These are phyloP conservation scores for Tachina grossa DNA, from an alignment of 2,888 invertebrate genomes.

Conservation along the genomic window DNA sequence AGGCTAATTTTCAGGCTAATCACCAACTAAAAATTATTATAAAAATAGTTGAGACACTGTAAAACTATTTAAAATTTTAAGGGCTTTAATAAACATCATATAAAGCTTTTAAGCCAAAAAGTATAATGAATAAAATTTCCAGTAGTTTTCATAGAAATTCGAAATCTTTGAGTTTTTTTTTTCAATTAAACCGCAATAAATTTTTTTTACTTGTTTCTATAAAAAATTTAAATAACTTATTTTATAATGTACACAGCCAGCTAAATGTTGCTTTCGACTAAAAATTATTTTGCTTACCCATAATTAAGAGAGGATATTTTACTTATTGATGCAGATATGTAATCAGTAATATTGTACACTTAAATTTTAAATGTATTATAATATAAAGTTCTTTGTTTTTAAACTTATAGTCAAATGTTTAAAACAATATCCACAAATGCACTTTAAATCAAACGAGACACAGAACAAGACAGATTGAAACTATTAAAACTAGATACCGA, in stretches of 20 bases:
- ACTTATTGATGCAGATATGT: constrained; percentile 16
- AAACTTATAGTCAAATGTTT: constrained; percentile 14
- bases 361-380: constrained; percentile 1
- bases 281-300: constrained; percentile 20
- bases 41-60: too few relatives aligned
- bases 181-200: not conserved
- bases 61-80: too few relatives aligned
- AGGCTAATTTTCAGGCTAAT: too few relatives aligned
- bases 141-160: too few relatives aligned
- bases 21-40: too few relatives aligned
- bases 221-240: not conserved
- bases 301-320: not conserved
- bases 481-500: constrained; percentile 33
- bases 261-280: too few relatives aligned
- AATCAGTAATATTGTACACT: constrained; percentile 3
- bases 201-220: not conserved
- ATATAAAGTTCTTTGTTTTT: not conserved
- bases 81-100: too few relatives aligned
- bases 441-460: constrained; percentile 38
- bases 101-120: too few relatives aligned
- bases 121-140: too few relatives aligned
- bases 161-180: not conserved
- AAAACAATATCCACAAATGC: constrained; percentile 34
- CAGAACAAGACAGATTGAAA: not conserved
- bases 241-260: too few relatives aligned